A percentile compares a stretch with the other conserved stretches of the same genome.
These are phyloP conservation scores for Chloromyia formosa DNA, from an alignment of 2,888 invertebrate species.

Conservation along the genomic window DNA sequence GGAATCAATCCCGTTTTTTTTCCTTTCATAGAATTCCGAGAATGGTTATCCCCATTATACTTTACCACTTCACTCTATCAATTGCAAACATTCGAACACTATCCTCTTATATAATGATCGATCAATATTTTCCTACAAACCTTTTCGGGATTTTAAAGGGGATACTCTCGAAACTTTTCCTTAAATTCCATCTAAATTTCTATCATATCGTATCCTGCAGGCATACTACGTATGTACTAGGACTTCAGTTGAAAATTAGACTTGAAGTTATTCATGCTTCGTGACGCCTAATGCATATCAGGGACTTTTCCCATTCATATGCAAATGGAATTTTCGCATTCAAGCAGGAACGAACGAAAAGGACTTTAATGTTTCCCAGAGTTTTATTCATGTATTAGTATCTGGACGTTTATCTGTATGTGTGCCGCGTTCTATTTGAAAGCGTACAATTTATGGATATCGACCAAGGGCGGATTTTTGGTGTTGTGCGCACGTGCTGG, in stretches of 20 bases:
- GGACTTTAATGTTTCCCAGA: slow-evolving; percentile 12
- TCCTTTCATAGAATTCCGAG: too few relatives aligned
- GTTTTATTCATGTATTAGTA: slow-evolving; percentile 1
- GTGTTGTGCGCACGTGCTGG: slow-evolving; percentile 26
- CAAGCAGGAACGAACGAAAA: neutral
- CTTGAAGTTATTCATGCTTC: neutral
- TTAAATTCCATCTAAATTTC: slow-evolving; percentile 1
- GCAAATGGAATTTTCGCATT: slow-evolving; percentile 25
- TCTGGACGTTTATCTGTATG: neutral
- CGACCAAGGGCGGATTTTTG: slow-evolving; percentile 32
- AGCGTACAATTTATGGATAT: slow-evolving; percentile 7
- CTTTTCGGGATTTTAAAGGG: slow-evolving; percentile 10
- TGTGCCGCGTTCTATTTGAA: neutral
- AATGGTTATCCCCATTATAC: neutral
- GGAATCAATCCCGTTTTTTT: neutral
- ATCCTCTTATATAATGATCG: neutral
- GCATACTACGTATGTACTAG: neutral
- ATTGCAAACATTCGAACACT: neutral
- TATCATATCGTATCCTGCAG: neutral
- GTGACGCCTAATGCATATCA: slow-evolving; percentile 12
- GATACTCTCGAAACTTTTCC: neutral
- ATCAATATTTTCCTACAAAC: slow-evolving; percentile 10
- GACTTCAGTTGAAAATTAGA: slow-evolving; percentile 3
- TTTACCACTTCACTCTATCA: neutral
- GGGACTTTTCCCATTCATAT: slow-evolving; percentile 33